Evolutionary conservation across 2,888 invertebrate species (phyloP), one percentile per base, ranked within the genome.

Genomic region (Phorcus lineatus): DNA sequence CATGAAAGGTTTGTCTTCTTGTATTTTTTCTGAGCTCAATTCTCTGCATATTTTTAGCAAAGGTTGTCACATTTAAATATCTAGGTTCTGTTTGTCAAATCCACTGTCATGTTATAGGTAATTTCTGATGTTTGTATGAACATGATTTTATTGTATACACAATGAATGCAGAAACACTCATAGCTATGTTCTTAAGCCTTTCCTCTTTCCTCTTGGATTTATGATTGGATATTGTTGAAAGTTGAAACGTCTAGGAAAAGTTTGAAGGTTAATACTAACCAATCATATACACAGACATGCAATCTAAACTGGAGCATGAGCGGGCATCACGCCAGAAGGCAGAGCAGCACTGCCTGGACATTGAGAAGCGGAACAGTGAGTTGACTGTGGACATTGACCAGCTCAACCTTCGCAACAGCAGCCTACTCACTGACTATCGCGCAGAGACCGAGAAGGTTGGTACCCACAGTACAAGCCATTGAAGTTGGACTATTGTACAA

Each of bases 351-450:
- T 85, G 91, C 19, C 97, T 99, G 93, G 98, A 98, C 92, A 97
- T 97, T 90, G 98, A 99, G 92, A 95, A 98, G 0, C 97, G 98
- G 93, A 96, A 98, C 92, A 98, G 97, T 16, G 98, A 98, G 96
- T 94, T 98, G 52, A 96, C 96, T 24, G 97, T 99, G 1, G 99
- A 99, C 94, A 97, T 98, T 92, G 95, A 97, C n/a, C 98, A 98
- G 94, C 96, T 98, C 90, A 97, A 97, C 91, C 96, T 97, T 91
- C 93, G 94, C 81, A 93, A 98, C 84, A 96, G 97, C 91, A 97
- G 97, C 91, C 94, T 98, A 11, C 97, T 98, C 93, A 96, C 96
- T n/a, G 98, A 98, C 93, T 96, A 97, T 91, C 95, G 97, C 6
- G 97, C 97, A 92, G 97, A 97, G 94, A 94, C 95, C 24, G 97